Evolutionary conservation across 2,113 vertebrate species (phyloP), one percentile per base, ranked within the genome.

Genomic region (Cyphomyrus plagiostoma): DNA sequence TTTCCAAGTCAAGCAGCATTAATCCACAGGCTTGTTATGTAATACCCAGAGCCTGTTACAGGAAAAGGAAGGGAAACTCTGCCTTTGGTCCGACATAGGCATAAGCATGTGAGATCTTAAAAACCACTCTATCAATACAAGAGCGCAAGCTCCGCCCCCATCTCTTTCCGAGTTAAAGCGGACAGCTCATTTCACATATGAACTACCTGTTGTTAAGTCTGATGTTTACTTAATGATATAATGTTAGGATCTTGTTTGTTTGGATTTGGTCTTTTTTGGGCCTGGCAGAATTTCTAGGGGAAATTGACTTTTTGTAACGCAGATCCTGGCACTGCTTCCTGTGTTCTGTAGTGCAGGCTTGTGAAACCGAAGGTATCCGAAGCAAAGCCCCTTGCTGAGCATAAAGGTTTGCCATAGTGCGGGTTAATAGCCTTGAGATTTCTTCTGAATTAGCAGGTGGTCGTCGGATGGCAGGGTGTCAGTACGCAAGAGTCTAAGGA

Each of bases 11-110:
- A 89, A 58, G 77, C 77, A 39, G 39, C 50, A 42, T 89, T 56
- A 58, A 84, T 85, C 80, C 80, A 84, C 53, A 58, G 58, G 58
- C 56, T 48, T 39, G 89, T 89, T 89, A 89, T 80, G 77, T 89
- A 89, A 89, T 89, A 85, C 23, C 50, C 23, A 89, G 50, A 53
- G 88, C 11, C 80, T 89, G 89, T 48, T 89, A 42, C 23, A 62
- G 35, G 48, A 84, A 58, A 46, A 48, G 39, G 50, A 58, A 58
- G 23, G 23, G 80, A 84, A 89, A 85, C 45, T 52, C 19, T 70
- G 45, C 46, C 77, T 88, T 77, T 88, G 5, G 77, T 23, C 5
- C 23, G 10, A 88, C 23, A 85, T 46, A 85, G 23, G 42, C 46
- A 85, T 19, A 49, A 85, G 42, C 42, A 86, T 48, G 48, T 49